phyloP scores from a whole-genome alignment of 1,140 invertebrate species.

The Magallana ariakensis region DNA sequence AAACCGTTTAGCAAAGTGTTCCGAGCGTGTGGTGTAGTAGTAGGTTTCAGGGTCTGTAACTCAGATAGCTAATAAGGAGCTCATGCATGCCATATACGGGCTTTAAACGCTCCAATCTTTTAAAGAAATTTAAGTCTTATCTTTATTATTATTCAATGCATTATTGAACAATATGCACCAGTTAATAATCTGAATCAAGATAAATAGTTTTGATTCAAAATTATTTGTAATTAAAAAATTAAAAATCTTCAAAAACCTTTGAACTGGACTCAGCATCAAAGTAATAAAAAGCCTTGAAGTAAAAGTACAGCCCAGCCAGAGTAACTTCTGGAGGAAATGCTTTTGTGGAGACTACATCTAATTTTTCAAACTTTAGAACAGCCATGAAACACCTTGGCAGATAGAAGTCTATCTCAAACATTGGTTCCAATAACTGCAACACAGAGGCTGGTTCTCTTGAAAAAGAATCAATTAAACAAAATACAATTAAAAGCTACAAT shows the following conservation, averaged over 20 bases:
- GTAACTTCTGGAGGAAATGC: slow-evolving; percentile 4
- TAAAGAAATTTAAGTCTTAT: too few species aligned
- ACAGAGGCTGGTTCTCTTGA: background rate
- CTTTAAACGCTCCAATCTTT: too few species aligned
- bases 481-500: background rate
- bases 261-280: background rate
- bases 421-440: background rate
- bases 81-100: too few species aligned
- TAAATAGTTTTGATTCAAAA: too few species aligned
- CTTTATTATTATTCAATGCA: too few species aligned
- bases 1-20: too few species aligned
- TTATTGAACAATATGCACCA: too few species aligned
- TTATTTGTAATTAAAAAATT: too few species aligned
- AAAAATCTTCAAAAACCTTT: background rate
- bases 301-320: background rate
- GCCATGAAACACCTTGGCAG: slow-evolving; percentile 30
- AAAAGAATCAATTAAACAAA: background rate
- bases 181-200: too few species aligned
- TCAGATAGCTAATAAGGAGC: too few species aligned
- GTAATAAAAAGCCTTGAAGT: background rate
- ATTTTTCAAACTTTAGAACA: background rate
- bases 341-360: background rate
- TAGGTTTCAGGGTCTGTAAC: too few species aligned
- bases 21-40: too few species aligned
- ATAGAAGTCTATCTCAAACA: slow-evolving; percentile 31